These are phyloP conservation scores for Anniella stebbinsi DNA, from an alignment of 2,797 vertebrate genomes.

Conservation along the genomic window DNA sequence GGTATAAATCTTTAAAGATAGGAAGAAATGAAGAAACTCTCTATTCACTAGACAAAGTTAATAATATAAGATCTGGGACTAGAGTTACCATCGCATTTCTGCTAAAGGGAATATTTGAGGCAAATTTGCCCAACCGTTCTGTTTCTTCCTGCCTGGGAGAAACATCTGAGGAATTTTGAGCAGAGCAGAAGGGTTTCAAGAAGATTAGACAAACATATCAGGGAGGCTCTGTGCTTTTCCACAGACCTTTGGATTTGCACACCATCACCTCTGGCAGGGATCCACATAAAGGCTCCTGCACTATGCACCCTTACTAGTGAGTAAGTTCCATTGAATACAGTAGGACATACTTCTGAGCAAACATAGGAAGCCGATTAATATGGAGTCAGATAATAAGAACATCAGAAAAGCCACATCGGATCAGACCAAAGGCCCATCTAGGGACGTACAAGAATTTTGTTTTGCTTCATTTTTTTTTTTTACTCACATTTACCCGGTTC, in stretches of 20 bases:
- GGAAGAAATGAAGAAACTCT: background rate
- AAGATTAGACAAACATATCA: background rate
- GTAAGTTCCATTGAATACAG: background rate
- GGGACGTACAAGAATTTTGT: too few relatives aligned
- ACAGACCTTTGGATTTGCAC: background rate
- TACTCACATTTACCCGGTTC: too few relatives aligned
- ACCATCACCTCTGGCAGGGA: background rate
- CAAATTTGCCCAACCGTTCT: background rate
- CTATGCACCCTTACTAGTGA: too few relatives aligned
- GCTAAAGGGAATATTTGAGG: background rate
- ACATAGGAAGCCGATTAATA: too few relatives aligned
- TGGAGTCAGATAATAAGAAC: too few relatives aligned
- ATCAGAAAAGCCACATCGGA: too few relatives aligned
- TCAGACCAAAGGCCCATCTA: too few relatives aligned
- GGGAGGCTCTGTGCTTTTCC: too few relatives aligned
- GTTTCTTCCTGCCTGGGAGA: background rate
- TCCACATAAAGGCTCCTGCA: background rate
- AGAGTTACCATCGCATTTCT: background rate
- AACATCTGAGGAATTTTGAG: background rate
- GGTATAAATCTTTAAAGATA: background rate
- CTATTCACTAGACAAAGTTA: background rate
- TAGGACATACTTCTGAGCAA: background rate
- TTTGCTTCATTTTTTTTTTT: too few relatives aligned
- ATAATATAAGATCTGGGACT: background rate
- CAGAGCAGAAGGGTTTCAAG: background rate